Conservation (phyloP, 2,113 vertebrate species). For the Ivindomyrus marchei region DNA sequence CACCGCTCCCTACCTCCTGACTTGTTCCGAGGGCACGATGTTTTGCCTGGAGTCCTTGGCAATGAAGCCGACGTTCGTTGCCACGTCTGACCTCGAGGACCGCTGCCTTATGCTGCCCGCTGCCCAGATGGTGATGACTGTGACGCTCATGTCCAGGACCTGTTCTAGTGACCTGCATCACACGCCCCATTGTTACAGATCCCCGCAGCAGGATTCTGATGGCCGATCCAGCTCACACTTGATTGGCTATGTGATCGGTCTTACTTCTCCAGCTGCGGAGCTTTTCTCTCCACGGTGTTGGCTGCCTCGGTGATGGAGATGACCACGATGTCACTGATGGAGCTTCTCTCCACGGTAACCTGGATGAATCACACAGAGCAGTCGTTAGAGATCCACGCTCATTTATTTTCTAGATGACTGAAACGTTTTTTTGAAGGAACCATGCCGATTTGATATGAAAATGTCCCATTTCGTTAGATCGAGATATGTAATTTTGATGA, state of each 20-base stretch:
- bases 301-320: slow-evolving; percentile 53
- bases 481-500: background rate
- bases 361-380: slow-evolving; percentile 29
- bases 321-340: slow-evolving; percentile 43
- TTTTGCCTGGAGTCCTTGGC: slow-evolving; percentile 28
- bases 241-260: background rate
- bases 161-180: slow-evolving; percentile 16
- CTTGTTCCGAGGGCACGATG: slow-evolving; percentile 37
- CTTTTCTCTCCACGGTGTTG: slow-evolving; percentile 53
- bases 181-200: background rate
- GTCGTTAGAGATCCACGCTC: background rate
- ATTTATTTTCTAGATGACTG: background rate
- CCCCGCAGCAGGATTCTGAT: background rate
- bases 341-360: slow-evolving; percentile 49
- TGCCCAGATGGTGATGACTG: slow-evolving; percentile 38
- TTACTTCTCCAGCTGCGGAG: slow-evolving; percentile 47
- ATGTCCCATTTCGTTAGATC: background rate
- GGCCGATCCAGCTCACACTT: background rate
- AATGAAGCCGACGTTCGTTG: slow-evolving; percentile 46
- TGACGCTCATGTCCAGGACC: slow-evolving; percentile 47
- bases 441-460: background rate
- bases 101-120: background rate
- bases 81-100: slow-evolving; percentile 12
- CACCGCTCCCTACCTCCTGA: slow-evolving; percentile 50
- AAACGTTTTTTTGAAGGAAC: background rate